Evolutionary conservation across 2,888 invertebrate species (phyloP).

Genomic region (Drosophila mettleri): DNA sequence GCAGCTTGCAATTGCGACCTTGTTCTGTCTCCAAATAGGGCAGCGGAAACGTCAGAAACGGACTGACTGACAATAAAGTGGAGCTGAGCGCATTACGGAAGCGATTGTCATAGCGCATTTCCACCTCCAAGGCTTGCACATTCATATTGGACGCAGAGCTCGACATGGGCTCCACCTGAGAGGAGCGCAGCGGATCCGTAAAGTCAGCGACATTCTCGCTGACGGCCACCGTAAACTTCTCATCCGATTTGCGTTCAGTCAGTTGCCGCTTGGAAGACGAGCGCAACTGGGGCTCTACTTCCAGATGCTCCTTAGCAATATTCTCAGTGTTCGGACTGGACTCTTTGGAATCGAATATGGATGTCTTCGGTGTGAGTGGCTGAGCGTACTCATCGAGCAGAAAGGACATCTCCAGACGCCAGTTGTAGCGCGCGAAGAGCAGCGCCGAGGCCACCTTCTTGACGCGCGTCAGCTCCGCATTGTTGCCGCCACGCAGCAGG

Average conservation of each 20-base stretch:
- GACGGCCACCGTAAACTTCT: slow-evolving; percentile 86
- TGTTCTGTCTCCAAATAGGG: slow-evolving; percentile 95
- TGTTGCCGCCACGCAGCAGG: slow-evolving; percentile 92
- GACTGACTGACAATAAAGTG: slow-evolving; percentile 92
- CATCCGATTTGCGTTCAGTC: slow-evolving; percentile 82
- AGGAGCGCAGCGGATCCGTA: slow-evolving; percentile 92
- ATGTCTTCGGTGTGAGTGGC: slow-evolving; percentile 87
- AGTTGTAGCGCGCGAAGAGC: slow-evolving; percentile 91
- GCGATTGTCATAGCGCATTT: slow-evolving; percentile 88
- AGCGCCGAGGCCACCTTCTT: slow-evolving; percentile 93
- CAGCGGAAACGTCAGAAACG: slow-evolving; percentile 92
- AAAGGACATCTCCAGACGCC: slow-evolving; percentile 96
- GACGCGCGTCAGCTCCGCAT: slow-evolving; percentile 91
- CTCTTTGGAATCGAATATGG: slow-evolving; percentile 85
- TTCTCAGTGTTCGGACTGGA: slow-evolving; percentile 80
- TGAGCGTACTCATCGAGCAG: slow-evolving; percentile 94
- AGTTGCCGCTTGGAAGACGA: slow-evolving; percentile 47
- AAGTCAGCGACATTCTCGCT: slow-evolving; percentile 87
- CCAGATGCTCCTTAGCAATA: slow-evolving; percentile 60
- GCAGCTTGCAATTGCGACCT: slow-evolving; percentile 90
- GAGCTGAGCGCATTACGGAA: slow-evolving; percentile 91
- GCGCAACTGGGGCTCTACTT: slow-evolving; percentile 44
- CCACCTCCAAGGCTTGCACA: slow-evolving; percentile 83
- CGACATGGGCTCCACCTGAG: slow-evolving; percentile 82
- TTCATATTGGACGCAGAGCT: slow-evolving; percentile 82